phyloP scores from a whole-genome alignment of 2,797 vertebrate genomes.

The Leptatherina wallacei region DNA sequence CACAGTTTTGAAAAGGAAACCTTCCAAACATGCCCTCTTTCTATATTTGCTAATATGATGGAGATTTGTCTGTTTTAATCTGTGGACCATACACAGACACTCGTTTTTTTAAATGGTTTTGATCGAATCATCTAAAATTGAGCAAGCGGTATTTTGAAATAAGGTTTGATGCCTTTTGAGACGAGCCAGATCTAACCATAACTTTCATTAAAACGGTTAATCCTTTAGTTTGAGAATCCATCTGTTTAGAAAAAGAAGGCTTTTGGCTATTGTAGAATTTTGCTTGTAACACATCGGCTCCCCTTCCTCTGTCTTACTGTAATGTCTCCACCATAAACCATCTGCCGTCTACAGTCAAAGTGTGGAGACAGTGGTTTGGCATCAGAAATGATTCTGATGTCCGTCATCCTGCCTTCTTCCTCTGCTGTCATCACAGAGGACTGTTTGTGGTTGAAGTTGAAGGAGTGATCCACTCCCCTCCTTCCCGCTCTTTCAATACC shows the following conservation, averaged over 20 bases:
- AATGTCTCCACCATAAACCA: slow-evolving; percentile 38
- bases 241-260: slow-evolving; percentile 14
- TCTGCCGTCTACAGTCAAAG: slow-evolving; percentile 39
- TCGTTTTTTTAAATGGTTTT: neutral
- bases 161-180: too few species aligned
- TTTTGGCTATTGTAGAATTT: slow-evolving; percentile 4
- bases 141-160: neutral
- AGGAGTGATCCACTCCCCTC: slow-evolving; percentile 14
- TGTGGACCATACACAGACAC: neutral
- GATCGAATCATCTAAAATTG: neutral
- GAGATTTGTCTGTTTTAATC: neutral
- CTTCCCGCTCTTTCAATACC: slow-evolving; percentile 3
- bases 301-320: neutral
- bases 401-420: slow-evolving; percentile 37
- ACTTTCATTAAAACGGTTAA: neutral
- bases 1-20: neutral
- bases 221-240: neutral
- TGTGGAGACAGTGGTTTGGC: slow-evolving; percentile 72
- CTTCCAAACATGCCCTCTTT: neutral
- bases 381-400: slow-evolving; percentile 38
- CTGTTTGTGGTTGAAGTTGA: slow-evolving; percentile 36
- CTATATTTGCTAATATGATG: too few species aligned
- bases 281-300: slow-evolving; percentile 10
- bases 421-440: slow-evolving; percentile 37
- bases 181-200: neutral